Base-by-base conservation (phyloP, 2,113 vertebrate species). In the Gallinago paraguaiae region DNA sequence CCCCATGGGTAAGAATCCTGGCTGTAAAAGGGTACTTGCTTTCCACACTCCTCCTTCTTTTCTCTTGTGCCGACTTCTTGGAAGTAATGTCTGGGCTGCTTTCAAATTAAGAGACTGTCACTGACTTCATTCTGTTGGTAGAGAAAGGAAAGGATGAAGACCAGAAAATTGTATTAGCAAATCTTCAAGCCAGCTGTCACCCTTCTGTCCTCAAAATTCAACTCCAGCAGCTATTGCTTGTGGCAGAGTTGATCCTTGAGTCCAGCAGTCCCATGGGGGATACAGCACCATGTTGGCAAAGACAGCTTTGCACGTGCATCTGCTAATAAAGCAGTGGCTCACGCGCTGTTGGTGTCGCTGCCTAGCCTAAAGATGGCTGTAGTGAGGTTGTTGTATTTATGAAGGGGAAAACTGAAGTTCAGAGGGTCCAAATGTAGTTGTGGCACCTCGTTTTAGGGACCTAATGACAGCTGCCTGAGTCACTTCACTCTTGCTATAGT, bases 1-100 rank as follows among this genome's bases (percentile, higher is more conserved):
- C 97, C 99, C 99, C 88, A 99, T 99, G 84, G 99, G 99, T 99
- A 88, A 98, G 99, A 69, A 30, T 14, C 71, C 9, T 31, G n/a
- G 24, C 70, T 18, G 8, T 86, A 28, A 54, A 91, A 71, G 60
- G 35, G 17, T 37, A 8, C 60, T 75, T 75, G 45, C 30, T 83
- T 80, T 74, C n/a, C 54, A 50, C 33, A 6, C 3, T 43, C 11
- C 6, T 76, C 28, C 30, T 76, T 23, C 27, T 65, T 53, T 53
- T 65, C 50, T 18, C 8, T 63, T 68, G 65, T 33, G 28, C 41
- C 10, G 82, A 2, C 41, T 25, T 76, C 54, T 82, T 88, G 51
- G 43, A 70, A 81, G 69, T 43, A 80, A 88, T 6, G 15, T 15
- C 41, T 6, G 41, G 56, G 28, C 71, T 88, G 51, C 79, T 88